Evolutionary conservation across 1,140 invertebrate species (phyloP), one percentile per base, ranked within the genome.

Genomic region (Pentalonia nigronervosa): DNA sequence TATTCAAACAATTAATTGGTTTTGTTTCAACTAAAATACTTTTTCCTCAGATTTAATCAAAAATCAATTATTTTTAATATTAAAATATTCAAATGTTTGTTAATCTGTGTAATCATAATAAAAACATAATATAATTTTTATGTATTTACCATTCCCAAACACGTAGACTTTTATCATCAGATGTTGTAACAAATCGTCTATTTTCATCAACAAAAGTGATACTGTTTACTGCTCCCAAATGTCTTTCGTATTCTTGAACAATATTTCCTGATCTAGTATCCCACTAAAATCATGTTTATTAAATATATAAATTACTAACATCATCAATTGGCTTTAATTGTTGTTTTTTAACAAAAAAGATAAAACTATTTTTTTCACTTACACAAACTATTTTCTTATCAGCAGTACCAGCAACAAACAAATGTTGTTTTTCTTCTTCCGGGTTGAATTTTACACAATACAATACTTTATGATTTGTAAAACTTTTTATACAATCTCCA

Each of bases 171-270:
- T 99, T 99, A 95, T 99, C 99, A 95, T 99, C 99, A 0, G 99
- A 99, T 0, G 99, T 99, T 25, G 98, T 99, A 1, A 99, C 99
- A 96, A 99, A 99, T 95, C 99, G 95, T 91, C 99, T 96, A 95
- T 99, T 99, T 94, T 99, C 98, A 96, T 99, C 99, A 30, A 99
- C 99, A 96, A 99, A 99, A 9, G 99, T 99, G 94, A 99, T 99
- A 0, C 98, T 98, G 95, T 99, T 99, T 0, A 99, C 99, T 36
- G 99, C 98, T 36, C 99, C 99, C 91, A 99, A 96, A 97, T 99
- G 99, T 17, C 99, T 96, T 95, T 99, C 99, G 95, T 99, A 99
- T 96, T 99, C 99, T 95, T 99, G 99, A 45, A 98, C 98, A 95
- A 99, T 98, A 95, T 99, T 99, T 25, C 98, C 99, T 93, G 97